Conservation (phyloP, 2,113 vertebrate species). For the Lasiurus borealis region DNA sequence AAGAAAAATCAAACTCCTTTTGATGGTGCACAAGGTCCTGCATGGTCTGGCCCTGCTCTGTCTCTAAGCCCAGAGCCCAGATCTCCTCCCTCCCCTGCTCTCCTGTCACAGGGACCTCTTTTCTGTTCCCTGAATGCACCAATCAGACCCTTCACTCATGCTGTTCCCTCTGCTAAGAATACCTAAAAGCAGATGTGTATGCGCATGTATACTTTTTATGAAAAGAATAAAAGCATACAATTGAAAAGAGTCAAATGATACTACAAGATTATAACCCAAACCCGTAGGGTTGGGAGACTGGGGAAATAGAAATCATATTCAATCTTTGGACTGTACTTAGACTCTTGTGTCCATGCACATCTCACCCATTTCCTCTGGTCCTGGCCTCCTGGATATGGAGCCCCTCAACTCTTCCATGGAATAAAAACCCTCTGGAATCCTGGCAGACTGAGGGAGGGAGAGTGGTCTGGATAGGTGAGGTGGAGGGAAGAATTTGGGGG, state of each 20-base stretch:
- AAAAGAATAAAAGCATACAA: background rate
- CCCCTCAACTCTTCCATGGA: background rate
- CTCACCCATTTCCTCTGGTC: background rate
- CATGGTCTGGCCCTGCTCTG: background rate
- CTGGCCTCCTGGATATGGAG: background rate
- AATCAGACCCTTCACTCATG: background rate
- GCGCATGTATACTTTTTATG: background rate
- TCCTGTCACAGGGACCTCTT: background rate
- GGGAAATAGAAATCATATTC: background rate
- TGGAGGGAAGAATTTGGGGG: background rate
- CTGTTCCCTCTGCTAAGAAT: background rate
- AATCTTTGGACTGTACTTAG: background rate
- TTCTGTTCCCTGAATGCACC: background rate
- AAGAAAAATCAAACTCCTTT: conserved; percentile 58
- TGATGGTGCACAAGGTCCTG: background rate
- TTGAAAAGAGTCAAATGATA: background rate
- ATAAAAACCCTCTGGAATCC: background rate
- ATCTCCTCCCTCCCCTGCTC: background rate
- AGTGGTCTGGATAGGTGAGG: background rate
- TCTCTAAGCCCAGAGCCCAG: background rate
- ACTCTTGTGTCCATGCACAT: background rate
- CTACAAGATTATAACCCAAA: background rate
- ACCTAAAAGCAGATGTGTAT: background rate
- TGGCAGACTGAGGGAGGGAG: background rate
- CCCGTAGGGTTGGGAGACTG: background rate